Base-by-base conservation (phyloP, 1,140 invertebrate species). In the Scaptomyza pallida region DNA sequence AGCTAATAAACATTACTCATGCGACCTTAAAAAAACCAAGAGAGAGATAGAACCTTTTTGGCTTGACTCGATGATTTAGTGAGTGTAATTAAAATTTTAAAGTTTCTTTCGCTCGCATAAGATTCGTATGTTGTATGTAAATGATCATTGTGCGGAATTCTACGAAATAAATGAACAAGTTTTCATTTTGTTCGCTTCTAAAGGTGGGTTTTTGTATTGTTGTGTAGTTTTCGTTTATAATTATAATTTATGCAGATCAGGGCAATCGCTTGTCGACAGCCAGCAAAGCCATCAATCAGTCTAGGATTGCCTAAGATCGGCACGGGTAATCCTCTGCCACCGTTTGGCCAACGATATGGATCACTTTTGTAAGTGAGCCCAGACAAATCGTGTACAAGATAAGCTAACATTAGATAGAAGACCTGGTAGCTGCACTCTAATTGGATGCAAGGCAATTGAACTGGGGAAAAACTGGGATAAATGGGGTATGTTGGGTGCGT, bases 1-100 rank as follows among this genome's bases (percentile, higher is more conserved):
- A 80, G 81, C 86, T 90, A 90, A 90, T 89, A 90, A 90, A 90
- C 89, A 90, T 90, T 90, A 90, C 78, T 90, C 89, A 90, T 89
- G 73, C 64, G 67, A 81, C 69, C 74, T 30, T 30, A 30, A 30
- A 74, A 71, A 90, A 78, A 60, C 59, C 15, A 43, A 55, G 37
- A 52, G 51, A 26, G 57, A 67, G 21, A 21, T 50, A 57, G 57
- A 68, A 63, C 55, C 57, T 37, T 59, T n/a, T 47, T 37, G 50
- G 8, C 37, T 41, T 15, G 65, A 45, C 54, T 48, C 78, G 78
- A 90, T 90, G 89, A 90, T 90, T 90, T 90, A 90, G 82, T 82
- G 72, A 71, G 72, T 74, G 72, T 85, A 89, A 90, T 90, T 86
- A 88, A 89, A 86, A 72, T 74, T 82, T n/a, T 69, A 75, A 74